Percentiles rank a stretch among this genome's conserved stretches.
Conservation (phyloP, 35 echinoderm and acorn worm species). For the Diadema setosum region DNA sequence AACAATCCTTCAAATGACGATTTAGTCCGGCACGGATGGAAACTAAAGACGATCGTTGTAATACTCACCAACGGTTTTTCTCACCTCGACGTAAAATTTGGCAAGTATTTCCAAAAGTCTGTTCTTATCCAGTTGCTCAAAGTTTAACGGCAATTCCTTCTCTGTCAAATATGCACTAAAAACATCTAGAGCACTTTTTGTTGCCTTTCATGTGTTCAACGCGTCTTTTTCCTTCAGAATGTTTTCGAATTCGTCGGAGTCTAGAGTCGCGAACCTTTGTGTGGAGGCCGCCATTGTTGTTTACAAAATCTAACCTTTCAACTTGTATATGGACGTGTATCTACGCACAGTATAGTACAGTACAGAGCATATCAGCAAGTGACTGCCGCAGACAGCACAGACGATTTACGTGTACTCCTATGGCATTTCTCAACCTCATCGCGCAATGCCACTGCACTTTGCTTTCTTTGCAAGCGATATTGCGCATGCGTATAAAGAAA, state of each 20-base stretch:
- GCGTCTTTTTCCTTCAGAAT: not conserved
- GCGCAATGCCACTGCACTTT: no score
- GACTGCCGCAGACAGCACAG: no score
- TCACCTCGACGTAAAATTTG: not conserved
- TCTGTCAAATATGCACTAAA: not conserved
- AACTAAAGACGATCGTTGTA: not conserved
- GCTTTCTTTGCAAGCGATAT: no score
- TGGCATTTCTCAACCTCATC: no score
- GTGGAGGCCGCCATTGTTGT: slow-evolving; percentile 6
- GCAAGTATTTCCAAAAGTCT: not conserved
- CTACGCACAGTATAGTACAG: no score
- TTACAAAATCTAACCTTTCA: no score
- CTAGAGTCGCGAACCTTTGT: not conserved
- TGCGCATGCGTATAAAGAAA: no score
- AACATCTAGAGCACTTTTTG: not conserved
- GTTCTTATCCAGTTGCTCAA: not conserved
- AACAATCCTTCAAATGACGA: not conserved
- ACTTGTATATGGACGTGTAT: no score
- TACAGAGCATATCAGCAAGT: no score
- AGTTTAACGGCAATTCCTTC: not conserved
- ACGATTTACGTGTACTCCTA: no score
- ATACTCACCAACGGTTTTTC: not conserved
- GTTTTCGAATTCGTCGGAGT: not conserved
- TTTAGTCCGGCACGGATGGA: not conserved
- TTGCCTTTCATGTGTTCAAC: slow-evolving; percentile 5